Evolutionary conservation across 2,888 invertebrate genomes (phyloP).

Genomic region (Acanthacorydalis orientalis): DNA sequence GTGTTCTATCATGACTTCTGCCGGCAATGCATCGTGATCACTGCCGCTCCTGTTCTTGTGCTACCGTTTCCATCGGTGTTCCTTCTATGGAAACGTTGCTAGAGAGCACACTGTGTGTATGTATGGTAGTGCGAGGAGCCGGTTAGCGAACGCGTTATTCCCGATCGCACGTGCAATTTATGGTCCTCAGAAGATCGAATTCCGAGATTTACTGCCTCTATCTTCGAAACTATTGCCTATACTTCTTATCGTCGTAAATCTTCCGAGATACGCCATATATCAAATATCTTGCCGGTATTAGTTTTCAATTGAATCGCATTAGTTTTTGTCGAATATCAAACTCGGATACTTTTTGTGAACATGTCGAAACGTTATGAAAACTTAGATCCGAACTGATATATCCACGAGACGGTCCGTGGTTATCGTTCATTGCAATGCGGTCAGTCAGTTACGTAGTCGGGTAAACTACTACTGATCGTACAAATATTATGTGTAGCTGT

Average conservation of each 20-base stretch:
- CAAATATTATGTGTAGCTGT: too few species aligned
- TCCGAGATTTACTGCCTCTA: constrained; percentile 27
- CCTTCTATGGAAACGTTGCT: too few species aligned
- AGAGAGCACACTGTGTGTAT: too few species aligned
- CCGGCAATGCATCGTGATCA: too few species aligned
- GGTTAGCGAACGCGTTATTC: background rate
- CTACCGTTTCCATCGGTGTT: too few species aligned
- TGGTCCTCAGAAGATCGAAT: constrained; percentile 28
- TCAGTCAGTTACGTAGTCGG: too few species aligned
- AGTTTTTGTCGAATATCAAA: constrained; percentile 18
- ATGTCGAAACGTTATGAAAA: background rate
- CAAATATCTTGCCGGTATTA: constrained; percentile 18
- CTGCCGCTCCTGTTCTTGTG: too few species aligned
- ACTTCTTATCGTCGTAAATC: constrained; percentile 26
- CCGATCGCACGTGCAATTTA: constrained; percentile 24
- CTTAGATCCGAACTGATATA: background rate
- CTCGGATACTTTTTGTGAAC: constrained; percentile 7
- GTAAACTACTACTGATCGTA: too few species aligned
- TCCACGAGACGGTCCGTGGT: too few species aligned
- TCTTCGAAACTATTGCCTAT: constrained; percentile 28
- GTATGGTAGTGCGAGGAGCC: background rate
- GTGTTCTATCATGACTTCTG: too few species aligned
- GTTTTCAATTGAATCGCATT: constrained; percentile 22
- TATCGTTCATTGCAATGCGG: too few species aligned
- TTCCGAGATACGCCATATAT: constrained; percentile 24